Percentiles rank a stretch among this genome's conserved stretches.
Conservation (phyloP, 2,113 vertebrate genomes). For the Heterotilapia buettikoferi region DNA sequence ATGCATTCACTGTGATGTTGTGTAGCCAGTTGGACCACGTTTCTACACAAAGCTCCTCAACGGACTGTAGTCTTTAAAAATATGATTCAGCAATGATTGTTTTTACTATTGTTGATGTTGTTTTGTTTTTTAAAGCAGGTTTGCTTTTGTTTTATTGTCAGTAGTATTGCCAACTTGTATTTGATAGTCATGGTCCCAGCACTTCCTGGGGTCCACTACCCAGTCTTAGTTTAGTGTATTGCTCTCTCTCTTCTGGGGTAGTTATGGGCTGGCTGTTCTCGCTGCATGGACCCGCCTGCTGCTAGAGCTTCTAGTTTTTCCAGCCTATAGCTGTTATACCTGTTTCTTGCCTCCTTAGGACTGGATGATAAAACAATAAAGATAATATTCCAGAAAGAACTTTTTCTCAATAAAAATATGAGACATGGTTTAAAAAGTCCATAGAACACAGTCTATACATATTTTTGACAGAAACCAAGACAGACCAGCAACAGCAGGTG, state of each 20-base stretch:
- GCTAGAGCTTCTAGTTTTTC: neutral
- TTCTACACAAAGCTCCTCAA: neutral
- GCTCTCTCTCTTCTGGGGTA: neutral
- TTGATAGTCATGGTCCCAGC: neutral
- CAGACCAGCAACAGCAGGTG: neutral
- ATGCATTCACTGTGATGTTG: neutral
- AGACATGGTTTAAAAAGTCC: neutral
- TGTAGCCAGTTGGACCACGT: neutral
- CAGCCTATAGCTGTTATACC: neutral
- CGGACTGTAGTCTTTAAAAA: rapidly evolving
- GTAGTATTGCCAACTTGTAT: neutral
- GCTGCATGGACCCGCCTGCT: neutral
- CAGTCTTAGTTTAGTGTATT: neutral
- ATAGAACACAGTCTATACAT: neutral
- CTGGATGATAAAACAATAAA: neutral
- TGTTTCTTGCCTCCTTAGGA: neutral
- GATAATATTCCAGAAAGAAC: neutral
- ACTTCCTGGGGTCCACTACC: neutral
- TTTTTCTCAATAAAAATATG: neutral
- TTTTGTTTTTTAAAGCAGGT: neutral
- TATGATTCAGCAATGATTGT: neutral
- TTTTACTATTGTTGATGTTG: neutral
- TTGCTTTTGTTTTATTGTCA: neutral
- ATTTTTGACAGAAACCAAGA: neutral
- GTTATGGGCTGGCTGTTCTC: neutral